Evolutionary conservation across 1,140 invertebrate genomes (phyloP), one percentile per base, ranked within the genome.

Genomic region (Teleogryllus occipitalis): DNA sequence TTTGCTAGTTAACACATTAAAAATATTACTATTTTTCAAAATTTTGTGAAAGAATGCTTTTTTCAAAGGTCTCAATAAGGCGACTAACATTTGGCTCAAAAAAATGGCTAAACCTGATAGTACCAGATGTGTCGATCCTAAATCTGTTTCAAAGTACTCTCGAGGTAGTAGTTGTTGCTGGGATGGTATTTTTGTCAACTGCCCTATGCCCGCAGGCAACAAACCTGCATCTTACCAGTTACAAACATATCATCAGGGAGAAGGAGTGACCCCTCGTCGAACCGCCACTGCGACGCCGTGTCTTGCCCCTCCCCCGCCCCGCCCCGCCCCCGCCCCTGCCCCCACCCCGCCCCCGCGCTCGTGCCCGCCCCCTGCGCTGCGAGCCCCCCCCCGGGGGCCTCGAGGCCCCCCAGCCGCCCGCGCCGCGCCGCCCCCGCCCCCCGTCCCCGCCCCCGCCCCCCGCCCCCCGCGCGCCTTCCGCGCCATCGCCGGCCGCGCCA

Each of bases 61-160:
- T 65, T 65, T 65, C 10, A 65, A 65, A 65, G 54, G 54, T 65
- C 54, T 14, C 54, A 14, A 65, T 65, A 65, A 65, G 54, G 54
- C 54, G 54, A 65, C 54, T 65, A 65, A 65, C 54, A 65, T 65
- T 65, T 65, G 54, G 54, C 54, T 65, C 54, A 65, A 65, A 65
- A 65, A 65, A 65, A 14, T 65, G 54, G 54, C 54, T 65, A 14
- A 65, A 65, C 54, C 54, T 65, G 54, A 65, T 65, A 65, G 54
- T 65, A 65, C 18, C 54, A 65, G 54, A 65, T 65, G 54, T 65
- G 54, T 65, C 54, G 54, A 65, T 65, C 54, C 54, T 65, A 65
- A 65, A 65, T 65, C 54, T 65, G 54, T 65, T 65, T 65, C 54
- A 65, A 65, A 65, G 54, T 65, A 65, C 54, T 65, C 54, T 65